These are phyloP conservation scores for Apodemia hepburni DNA, from an alignment of 2,888 invertebrate species.

Conservation along the genomic window DNA sequence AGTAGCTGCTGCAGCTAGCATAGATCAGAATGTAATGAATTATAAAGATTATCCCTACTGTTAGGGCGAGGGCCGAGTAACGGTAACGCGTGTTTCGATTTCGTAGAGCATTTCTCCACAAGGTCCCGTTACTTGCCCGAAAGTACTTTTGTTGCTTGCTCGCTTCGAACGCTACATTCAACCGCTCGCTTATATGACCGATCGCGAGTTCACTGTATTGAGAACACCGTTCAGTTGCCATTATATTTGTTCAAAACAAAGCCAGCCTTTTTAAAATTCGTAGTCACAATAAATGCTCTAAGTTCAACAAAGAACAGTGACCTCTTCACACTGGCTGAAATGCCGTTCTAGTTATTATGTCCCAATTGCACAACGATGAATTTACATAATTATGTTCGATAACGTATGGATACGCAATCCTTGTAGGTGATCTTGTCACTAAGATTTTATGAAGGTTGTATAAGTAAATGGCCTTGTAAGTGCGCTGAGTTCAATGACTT, in stretches of 20 bases:
- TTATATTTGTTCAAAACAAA: constrained; percentile 61
- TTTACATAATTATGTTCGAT: constrained; percentile 19
- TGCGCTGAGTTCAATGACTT: constrained; percentile 65
- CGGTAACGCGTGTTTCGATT: constrained; percentile 79
- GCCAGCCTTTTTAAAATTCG: constrained; percentile 53
- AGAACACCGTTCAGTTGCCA: constrained; percentile 57
- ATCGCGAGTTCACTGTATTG: constrained; percentile 69
- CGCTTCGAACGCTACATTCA: constrained; percentile 40
- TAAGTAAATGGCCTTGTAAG: constrained; percentile 71
- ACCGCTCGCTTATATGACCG: constrained; percentile 52
- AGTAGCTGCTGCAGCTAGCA: background rate
- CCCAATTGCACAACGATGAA: constrained; percentile 30
- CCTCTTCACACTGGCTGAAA: constrained; percentile 29
- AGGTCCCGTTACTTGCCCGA: constrained; percentile 75
- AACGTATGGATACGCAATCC: constrained; percentile 15
- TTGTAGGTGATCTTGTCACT: constrained; percentile 11
- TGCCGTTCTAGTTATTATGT: constrained; percentile 33
- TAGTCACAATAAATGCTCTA: constrained; percentile 35
- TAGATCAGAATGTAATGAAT: constrained; percentile 39
- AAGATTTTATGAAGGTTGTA: constrained; percentile 55
- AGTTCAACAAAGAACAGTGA: constrained; percentile 41
- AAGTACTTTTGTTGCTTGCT: constrained; percentile 73
- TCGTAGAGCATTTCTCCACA: constrained; percentile 79
- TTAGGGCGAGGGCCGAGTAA: constrained; percentile 71
- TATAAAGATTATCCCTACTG: constrained; percentile 64